phyloP scores from a whole-genome alignment of 2,113 vertebrate species.

The Ptychochromis oligacanthus region DNA sequence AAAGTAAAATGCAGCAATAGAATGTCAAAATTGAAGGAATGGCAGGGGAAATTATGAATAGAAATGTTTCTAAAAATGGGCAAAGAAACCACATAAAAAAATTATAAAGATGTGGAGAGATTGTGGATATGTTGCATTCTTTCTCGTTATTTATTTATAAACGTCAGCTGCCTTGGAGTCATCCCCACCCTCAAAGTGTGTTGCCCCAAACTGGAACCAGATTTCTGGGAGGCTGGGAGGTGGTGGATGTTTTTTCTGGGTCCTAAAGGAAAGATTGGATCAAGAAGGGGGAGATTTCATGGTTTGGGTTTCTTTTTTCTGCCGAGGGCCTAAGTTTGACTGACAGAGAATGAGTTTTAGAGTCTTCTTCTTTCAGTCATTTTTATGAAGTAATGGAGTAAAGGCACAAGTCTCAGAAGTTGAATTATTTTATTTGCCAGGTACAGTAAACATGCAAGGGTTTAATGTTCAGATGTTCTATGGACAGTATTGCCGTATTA shows the following conservation, averaged over 20 bases:
- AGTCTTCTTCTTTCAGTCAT: constrained; percentile 38
- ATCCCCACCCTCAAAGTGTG: constrained; percentile 59
- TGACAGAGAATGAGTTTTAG: constrained; percentile 51
- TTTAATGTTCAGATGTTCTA: constrained; percentile 46
- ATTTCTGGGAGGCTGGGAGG: constrained; percentile 70
- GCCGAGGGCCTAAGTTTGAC: constrained; percentile 41
- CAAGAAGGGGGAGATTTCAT: constrained; percentile 64
- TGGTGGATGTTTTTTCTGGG: constrained; percentile 67
- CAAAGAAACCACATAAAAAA: constrained; percentile 59
- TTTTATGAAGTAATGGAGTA: constrained; percentile 45
- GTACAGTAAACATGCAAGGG: constrained; percentile 47
- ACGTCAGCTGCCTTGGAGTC: constrained; percentile 74
- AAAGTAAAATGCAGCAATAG: constrained; percentile 46
- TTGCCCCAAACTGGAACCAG: constrained; percentile 79
- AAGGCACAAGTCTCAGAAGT: constrained; percentile 58
- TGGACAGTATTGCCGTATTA: neutral
- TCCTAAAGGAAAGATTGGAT: constrained; percentile 71
- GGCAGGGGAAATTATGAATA: neutral
- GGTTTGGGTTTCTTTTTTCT: constrained; percentile 48
- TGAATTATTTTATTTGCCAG: constrained; percentile 57
- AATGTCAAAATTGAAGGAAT: neutral
- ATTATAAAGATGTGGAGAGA: constrained; percentile 62
- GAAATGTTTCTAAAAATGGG: constrained; percentile 14
- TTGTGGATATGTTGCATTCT: constrained; percentile 62
- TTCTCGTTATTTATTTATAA: constrained; percentile 79